Percentiles rank a stretch among this genome's conserved stretches.
phyloP scores from a whole-genome alignment of 1,140 invertebrate species.

The Drosophila prosaltans region DNA sequence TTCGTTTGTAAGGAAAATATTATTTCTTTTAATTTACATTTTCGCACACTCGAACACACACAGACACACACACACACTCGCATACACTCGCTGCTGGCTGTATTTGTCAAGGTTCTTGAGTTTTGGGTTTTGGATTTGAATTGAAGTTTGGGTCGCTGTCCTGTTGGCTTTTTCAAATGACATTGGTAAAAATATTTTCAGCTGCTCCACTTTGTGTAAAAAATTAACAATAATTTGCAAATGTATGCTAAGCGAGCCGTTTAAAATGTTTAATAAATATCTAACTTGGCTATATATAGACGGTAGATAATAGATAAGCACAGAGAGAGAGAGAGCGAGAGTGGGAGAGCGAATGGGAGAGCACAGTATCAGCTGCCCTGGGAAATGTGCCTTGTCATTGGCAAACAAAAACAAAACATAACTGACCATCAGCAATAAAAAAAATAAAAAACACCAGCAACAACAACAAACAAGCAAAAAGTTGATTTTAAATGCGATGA shows the following conservation, averaged over 20 bases:
- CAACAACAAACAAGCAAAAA: constrained; percentile 24
- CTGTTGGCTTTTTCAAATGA: constrained; percentile 18
- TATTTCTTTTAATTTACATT: constrained; percentile 63
- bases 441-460: constrained; percentile 2
- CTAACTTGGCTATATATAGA: constrained; percentile 6
- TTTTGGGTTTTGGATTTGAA: constrained; percentile 1
- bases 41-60: constrained; percentile 21
- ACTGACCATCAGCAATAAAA: constrained; percentile 66
- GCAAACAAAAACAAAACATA: constrained; percentile 71
- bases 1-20: constrained; percentile 56
- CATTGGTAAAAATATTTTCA: constrained; percentile 24
- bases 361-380: constrained; percentile 32
- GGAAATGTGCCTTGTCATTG: constrained; percentile 67
- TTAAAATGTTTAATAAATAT: constrained; percentile 34
- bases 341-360: not conserved
- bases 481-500: constrained; percentile 25
- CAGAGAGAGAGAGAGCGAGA: not conserved
- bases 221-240: constrained; percentile 69
- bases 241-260: constrained; percentile 37
- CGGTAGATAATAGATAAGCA: not conserved
- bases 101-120: constrained; percentile 59
- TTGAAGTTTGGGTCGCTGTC: constrained; percentile 3
- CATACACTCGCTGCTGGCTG: not conserved
- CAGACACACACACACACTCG: not conserved
- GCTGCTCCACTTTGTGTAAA: constrained; percentile 8